These are phyloP conservation scores for Drosophila pectinifera DNA, from an alignment of 1,140 invertebrate genomes.

Conservation along the genomic window DNA sequence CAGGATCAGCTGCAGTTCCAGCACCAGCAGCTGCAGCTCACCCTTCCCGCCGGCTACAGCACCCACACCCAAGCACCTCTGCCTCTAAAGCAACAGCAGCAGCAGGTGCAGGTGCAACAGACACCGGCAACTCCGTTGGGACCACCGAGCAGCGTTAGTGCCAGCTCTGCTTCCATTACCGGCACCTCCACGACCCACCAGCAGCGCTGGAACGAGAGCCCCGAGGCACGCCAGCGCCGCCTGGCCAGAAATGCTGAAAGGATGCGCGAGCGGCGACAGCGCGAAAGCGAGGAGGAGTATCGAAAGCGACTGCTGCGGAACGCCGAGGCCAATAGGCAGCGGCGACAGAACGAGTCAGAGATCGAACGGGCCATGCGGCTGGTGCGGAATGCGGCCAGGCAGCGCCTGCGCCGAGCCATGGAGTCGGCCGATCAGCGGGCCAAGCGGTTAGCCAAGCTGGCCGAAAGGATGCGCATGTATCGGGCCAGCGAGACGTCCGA, in stretches of 20 bases:
- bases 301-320: constrained; percentile 78
- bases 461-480: constrained; percentile 84
- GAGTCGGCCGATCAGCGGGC: constrained; percentile 86
- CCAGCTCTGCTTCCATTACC: constrained; percentile 53
- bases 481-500: constrained; percentile 85
- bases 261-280: constrained; percentile 82
- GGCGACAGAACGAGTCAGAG: constrained; percentile 81
- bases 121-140: constrained; percentile 68
- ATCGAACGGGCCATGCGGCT: constrained; percentile 81
- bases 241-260: constrained; percentile 85
- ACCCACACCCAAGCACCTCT: constrained; percentile 30
- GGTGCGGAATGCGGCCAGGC: constrained; percentile 82
- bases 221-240: constrained; percentile 79
- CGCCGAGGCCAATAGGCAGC: constrained; percentile 81
- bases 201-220: constrained; percentile 84
- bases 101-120: constrained; percentile 72
- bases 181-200: constrained; percentile 58
- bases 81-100: constrained; percentile 66
- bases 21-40: constrained; percentile 64
- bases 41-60: constrained; percentile 49
- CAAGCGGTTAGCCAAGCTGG: constrained; percentile 85
- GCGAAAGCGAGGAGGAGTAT: constrained; percentile 83
- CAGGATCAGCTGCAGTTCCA: constrained; percentile 65
- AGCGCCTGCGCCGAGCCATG: constrained; percentile 80
- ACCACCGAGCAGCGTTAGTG: constrained; percentile 57